These are phyloP conservation scores for Calidris pygmaea DNA, from an alignment of 2,113 vertebrate species.

Conservation along the genomic window DNA sequence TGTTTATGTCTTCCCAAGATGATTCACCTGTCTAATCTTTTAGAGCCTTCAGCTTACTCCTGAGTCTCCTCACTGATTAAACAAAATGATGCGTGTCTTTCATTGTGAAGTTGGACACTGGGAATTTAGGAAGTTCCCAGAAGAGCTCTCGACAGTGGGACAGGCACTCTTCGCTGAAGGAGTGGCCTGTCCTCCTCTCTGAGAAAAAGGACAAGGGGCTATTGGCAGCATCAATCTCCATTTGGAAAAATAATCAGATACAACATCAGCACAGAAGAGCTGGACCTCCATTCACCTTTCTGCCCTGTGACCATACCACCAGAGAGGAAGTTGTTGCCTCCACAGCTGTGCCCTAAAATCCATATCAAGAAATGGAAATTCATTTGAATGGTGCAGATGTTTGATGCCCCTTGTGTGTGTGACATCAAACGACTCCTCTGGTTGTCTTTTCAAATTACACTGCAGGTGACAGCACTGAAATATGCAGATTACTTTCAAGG, in stretches of 20 bases:
- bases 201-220: conserved; percentile 18
- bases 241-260: conserved; percentile 6
- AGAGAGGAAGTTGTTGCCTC: not conserved
- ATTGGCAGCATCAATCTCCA: not conserved
- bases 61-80: not conserved
- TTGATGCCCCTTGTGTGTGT: not conserved
- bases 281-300: not conserved
- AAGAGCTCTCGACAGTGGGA: not conserved
- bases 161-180: not conserved
- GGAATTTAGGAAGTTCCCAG: not conserved
- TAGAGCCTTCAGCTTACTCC: not conserved
- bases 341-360: conserved; percentile 2
- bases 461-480: not conserved
- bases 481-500: not conserved
- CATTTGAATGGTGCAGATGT: not conserved
- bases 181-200: not conserved
- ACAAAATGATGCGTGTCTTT: not conserved
- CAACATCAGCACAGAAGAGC: not conserved
- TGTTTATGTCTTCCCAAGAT: not conserved
- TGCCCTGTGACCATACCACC: not conserved
- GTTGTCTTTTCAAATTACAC: not conserved
- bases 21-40: not conserved
- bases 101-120: not conserved
- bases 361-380: not conserved
- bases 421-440: not conserved